phyloP scores from a whole-genome alignment of 2,888 invertebrate genomes.

The Tridacna crocea region DNA sequence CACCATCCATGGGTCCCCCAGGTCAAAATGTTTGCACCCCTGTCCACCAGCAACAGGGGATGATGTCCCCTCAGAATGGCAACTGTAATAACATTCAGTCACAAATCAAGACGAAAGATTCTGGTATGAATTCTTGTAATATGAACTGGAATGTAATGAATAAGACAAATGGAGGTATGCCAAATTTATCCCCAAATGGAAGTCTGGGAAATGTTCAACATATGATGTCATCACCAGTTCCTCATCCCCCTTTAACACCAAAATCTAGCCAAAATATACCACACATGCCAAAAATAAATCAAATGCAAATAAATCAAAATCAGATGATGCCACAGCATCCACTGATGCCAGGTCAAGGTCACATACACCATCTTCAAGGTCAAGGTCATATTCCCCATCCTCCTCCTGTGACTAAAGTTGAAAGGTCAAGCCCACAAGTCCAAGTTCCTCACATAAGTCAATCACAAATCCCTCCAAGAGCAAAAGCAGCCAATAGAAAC shows the following conservation, averaged over 20 bases:
- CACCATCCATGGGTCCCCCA: constrained; percentile 40
- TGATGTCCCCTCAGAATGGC: constrained; percentile 18
- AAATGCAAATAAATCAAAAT: constrained; percentile 44
- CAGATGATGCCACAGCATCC: constrained; percentile 19
- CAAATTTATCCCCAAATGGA: constrained; percentile 43
- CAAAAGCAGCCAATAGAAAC: constrained; percentile 75
- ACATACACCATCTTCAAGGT: constrained; percentile 50
- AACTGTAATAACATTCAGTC: constrained; percentile 47
- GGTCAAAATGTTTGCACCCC: constrained; percentile 28
- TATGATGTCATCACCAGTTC: constrained; percentile 55
- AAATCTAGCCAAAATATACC: constrained; percentile 52
- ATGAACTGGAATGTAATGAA: constrained; percentile 65
- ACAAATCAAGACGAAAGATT: constrained; percentile 47
- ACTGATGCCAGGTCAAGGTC: constrained; percentile 52
- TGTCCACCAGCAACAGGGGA: constrained; percentile 25
- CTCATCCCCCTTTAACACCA: constrained; percentile 56
- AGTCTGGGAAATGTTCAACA: constrained; percentile 47
- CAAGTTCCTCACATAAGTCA: constrained; percentile 83
- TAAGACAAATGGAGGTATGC: constrained; percentile 19
- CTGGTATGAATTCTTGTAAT: constrained; percentile 42
- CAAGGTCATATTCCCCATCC: constrained; percentile 56
- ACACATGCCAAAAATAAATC: constrained; percentile 48
- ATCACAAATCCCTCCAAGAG: constrained; percentile 81
- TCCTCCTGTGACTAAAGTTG: constrained; percentile 50
- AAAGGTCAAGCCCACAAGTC: constrained; percentile 81